Base-by-base conservation (phyloP, 2,797 vertebrate genomes). In the Notolepis coatsorum region DNA sequence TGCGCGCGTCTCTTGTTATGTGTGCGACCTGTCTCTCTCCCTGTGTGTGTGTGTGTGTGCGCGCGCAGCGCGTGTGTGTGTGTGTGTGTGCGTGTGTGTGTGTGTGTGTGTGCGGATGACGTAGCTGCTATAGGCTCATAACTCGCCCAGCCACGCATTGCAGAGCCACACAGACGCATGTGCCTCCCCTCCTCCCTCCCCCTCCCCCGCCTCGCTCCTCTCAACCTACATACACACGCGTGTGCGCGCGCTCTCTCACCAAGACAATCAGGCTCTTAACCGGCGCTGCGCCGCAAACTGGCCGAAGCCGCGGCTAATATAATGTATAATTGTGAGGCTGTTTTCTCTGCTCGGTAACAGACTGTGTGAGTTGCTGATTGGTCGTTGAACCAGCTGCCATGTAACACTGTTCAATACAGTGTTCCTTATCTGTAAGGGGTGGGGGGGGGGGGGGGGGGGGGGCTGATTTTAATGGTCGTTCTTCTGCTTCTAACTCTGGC, bases 71-170 rank as follows among this genome's bases (percentile, higher is more conserved):
- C 43, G 60, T 43, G 27, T 27, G 64, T 75, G 54, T 61, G 45
- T 70, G 45, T 62, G 39, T 48, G 23, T 48, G 20, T 38, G 30
- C 13, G 38, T 65, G 61, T 45, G 17, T 65, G 60, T 63, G 61
- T 64, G 67, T n/a, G 56, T 37, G 48, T 50, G 68, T 68, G 50
- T 65, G 62, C 5, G 45, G 55, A 68, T 88, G 90, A 91, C 85
- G 79, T 78, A 81, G 69, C 77, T 75, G 70, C 80, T 84, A n/a
- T n/a, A 73, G 48, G 77, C 80, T 88, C 83, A 77, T 84, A 81
- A 89, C 68, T 84, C 83, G 86, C 84, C 79, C 81, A 88, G 82
- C 89, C 86, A 84, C 89, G 89, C 88, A 91, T 81, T 90, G 89
- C 88, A 91, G 87, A 88, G 35, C 30, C 23, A 38, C 23, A 38